Evolutionary conservation across 2,797 vertebrate genomes (phyloP), one percentile per base, ranked within the genome.

Genomic region (Ciconia nigra): DNA sequence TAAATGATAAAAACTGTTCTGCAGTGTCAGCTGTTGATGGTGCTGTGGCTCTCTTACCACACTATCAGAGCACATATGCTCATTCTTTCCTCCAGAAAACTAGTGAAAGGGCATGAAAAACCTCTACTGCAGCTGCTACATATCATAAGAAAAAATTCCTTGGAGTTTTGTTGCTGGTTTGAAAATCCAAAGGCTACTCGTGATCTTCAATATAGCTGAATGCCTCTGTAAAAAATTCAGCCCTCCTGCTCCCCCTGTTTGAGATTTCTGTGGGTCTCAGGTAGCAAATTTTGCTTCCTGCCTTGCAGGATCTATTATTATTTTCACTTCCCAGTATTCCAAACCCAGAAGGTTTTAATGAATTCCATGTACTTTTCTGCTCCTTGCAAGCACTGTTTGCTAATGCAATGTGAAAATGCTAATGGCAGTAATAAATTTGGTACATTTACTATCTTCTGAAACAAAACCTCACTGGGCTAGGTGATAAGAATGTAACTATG

Each of bases 1-100:
- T 95, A 94, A 97, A 96, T 89, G 55, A 94, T 93, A 87, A 84
- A 89, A 88, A 87, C 77, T 88, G 33, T 89, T 97, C 42, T 89
- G 73, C 80, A 55, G 28, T 14, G 28, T 94, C 91, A 96, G 94
- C 91, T 91, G 71, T 72, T 86, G 93, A 79, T 83, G 72, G 62
- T 86, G 71, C 78, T 90, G 87, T 4, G 9, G 42, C 85, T 96
- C 95, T 90, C 90, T 76, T 55, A 65, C 77, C 39, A 29, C 42
- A 31, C 76, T 83, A 7, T 74, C 66, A 37, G 66, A 83, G 47
- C 72, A 78, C 54, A 88, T 78, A 83, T 17, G 66, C 58, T 83
- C 70, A 59, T 59, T 93, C 77, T 93, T 91, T 90, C 37, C 70
- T 62, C 73, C 55, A 86, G 62, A 91, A 96, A 95, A 94, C n/a